Evolutionary conservation across 2,113 vertebrate genomes (phyloP).

Genomic region (Cichladusa arquata): DNA sequence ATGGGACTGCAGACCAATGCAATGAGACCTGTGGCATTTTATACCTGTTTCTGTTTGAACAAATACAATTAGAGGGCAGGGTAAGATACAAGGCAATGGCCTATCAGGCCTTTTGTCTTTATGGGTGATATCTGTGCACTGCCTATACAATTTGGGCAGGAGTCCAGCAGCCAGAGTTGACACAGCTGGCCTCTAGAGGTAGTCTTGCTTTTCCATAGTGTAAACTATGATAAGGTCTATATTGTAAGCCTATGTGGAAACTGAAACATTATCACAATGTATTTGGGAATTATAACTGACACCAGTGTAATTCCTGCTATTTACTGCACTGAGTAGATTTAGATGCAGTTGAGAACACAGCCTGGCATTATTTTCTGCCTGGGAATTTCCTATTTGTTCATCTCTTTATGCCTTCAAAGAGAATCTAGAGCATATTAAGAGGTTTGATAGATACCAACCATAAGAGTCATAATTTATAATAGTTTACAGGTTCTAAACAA

Average conservation of each 20-base stretch:
- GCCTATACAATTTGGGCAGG: neutral
- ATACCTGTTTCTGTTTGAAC: neutral
- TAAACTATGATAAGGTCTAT: neutral
- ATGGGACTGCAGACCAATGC: neutral
- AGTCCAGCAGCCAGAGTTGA: conserved; percentile 4
- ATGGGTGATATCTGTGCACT: neutral
- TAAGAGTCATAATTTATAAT: neutral
- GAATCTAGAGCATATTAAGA: neutral
- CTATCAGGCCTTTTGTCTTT: neutral
- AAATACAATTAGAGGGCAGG: neutral
- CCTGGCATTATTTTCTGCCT: neutral
- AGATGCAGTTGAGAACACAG: neutral
- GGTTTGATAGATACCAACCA: neutral
- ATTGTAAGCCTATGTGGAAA: neutral
- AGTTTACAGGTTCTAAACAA: neutral
- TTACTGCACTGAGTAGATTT: neutral
- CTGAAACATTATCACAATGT: neutral
- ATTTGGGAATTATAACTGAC: neutral
- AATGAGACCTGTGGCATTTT: neutral
- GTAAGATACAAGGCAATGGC: neutral
- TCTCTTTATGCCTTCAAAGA: neutral
- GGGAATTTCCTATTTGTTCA: neutral
- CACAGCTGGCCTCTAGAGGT: conserved; percentile 32
- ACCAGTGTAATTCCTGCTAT: neutral
- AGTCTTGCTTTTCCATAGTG: neutral